A percentile compares a stretch with the other conserved stretches of the same genome.
Conservation (phyloP, 2,113 vertebrate genomes). For the Cyprinus carpio region DNA sequence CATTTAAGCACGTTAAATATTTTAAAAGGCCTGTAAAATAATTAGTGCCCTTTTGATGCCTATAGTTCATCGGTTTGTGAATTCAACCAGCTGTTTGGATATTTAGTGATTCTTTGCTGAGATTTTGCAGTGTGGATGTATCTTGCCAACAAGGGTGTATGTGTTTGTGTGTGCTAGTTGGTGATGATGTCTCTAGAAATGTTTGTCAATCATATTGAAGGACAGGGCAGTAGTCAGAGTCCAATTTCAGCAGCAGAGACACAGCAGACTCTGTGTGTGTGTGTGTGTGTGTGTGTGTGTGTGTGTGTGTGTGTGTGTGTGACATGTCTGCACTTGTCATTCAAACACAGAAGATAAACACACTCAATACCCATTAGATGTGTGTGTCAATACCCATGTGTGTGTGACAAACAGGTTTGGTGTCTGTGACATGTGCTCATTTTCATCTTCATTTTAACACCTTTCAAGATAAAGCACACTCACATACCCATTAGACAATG, state of each 20-base stretch:
- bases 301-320: too few relatives aligned
- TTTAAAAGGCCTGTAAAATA: constrained; percentile 11
- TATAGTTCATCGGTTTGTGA: not conserved
- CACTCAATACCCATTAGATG: not conserved
- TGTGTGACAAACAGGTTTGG: too few relatives aligned
- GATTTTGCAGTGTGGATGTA: not conserved
- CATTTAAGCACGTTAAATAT: not conserved
- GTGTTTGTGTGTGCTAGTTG: not conserved
- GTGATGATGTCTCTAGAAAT: constrained; percentile 12
- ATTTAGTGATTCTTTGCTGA: not conserved
- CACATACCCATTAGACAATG: too few relatives aligned
- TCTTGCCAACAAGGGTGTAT: not conserved
- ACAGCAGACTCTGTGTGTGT: too few relatives aligned
- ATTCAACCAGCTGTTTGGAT: constrained; percentile 3
- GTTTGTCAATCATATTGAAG: constrained; percentile 1
- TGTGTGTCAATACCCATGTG: too few relatives aligned
- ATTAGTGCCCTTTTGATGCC: not conserved
- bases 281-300: too few relatives aligned
- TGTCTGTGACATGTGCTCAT: not conserved
- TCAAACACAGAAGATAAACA: constrained; percentile 15
- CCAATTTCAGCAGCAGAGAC: not conserved
- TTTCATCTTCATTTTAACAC: not conserved
- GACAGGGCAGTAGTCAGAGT: constrained; percentile 6
- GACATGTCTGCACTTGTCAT: constrained; percentile 6
- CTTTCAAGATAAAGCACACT: too few relatives aligned